phyloP scores from a whole-genome alignment of 2,888 invertebrate genomes.

The Sepioteuthis lessoniana region DNA sequence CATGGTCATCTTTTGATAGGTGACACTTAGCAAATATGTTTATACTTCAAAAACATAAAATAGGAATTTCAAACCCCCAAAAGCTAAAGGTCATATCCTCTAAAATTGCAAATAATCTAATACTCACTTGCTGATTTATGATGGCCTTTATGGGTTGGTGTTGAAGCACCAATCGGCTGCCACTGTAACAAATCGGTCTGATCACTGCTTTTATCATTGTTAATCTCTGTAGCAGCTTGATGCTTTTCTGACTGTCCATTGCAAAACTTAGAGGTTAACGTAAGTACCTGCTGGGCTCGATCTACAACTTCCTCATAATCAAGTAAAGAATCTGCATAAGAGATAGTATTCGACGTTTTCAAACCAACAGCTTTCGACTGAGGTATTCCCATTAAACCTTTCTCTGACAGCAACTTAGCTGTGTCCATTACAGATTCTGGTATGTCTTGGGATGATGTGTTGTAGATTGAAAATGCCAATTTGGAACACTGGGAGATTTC shows the following conservation, averaged over 20 bases:
- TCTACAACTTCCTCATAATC: slow-evolving; percentile 39
- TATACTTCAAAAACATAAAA: no score
- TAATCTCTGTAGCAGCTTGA: neutral
- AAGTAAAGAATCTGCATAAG: neutral
- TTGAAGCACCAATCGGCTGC: slow-evolving; percentile 44
- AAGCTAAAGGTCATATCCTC: no score
- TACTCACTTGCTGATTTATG: slow-evolving; percentile 42
- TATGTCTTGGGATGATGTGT: neutral
- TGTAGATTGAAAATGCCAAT: neutral
- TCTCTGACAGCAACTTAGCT: neutral
- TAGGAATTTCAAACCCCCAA: no score
- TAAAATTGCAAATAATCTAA: no score
- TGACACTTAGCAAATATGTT: no score
- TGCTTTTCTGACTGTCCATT: neutral
- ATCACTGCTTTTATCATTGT: neutral
- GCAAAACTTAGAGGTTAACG: neutral
- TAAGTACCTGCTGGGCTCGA: neutral
- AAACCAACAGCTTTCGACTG: neutral
- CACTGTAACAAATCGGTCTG: neutral
- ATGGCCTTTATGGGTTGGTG: neutral
- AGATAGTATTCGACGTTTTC: neutral
- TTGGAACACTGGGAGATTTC: slow-evolving; percentile 43
- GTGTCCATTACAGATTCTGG: neutral
- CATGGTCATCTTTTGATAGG: no score
- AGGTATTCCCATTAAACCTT: no score